These are phyloP conservation scores for Ictidomys tridecemlineatus DNA, from an alignment of 2,113 vertebrate genomes.

Conservation along the genomic window DNA sequence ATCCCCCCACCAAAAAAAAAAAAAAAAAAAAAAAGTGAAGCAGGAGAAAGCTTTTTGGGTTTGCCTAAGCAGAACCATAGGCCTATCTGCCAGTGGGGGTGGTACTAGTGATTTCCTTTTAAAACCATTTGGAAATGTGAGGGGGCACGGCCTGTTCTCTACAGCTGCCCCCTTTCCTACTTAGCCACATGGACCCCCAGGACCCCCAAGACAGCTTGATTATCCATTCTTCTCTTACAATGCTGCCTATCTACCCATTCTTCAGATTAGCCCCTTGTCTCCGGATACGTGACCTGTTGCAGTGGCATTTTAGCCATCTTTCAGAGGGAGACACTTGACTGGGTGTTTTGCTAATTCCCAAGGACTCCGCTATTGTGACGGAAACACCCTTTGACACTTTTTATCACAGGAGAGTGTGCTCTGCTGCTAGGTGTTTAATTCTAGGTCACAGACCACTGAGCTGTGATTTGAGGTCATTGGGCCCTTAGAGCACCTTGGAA, in stretches of 20 bases:
- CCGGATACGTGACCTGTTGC: background rate
- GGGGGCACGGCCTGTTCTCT: background rate
- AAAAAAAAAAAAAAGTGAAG: background rate
- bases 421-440: background rate
- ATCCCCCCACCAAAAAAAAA: background rate
- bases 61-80: background rate
- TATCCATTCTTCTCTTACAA: background rate
- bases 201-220: background rate
- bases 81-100: background rate
- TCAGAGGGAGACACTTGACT: background rate
- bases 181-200: background rate
- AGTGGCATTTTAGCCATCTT: background rate
- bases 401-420: background rate
- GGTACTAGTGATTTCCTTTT: background rate
- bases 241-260: background rate
- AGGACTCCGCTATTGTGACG: background rate
- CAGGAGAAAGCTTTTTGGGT: background rate
- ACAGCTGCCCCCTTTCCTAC: background rate
- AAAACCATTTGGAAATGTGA: background rate
- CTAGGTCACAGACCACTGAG: background rate
- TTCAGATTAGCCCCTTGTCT: background rate
- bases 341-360: background rate
- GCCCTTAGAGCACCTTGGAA: background rate
- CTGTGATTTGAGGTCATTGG: background rate
- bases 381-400: background rate